Evolutionary conservation across 2,888 invertebrate genomes (phyloP), one percentile per base, ranked within the genome.

Genomic region (Drosophila tripunctata): DNA sequence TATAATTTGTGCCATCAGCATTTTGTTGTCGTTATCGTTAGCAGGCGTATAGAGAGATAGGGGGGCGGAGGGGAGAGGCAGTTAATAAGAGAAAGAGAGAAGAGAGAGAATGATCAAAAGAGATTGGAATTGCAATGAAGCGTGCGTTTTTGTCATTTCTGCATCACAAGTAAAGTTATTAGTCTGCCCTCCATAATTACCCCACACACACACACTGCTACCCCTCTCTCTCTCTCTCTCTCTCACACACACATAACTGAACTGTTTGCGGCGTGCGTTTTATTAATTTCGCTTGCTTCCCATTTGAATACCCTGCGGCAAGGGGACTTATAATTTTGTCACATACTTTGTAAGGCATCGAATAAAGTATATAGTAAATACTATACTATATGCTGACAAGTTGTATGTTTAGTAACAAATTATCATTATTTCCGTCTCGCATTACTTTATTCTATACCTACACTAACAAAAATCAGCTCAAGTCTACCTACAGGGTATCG

Each of bases 1-100:
- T 68, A 71, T 79, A 84, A 84, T 79, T 81, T 79, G 79, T 84
- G 78, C 82, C 85, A 84, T 81, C 85, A 81, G 78, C 85, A 68
- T 80, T 80, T 78, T 78, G 83, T 78, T 72, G 78, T 78, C 78
- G 78, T 78, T 78, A 78, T 77, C 81, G 76, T 81, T 87, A 84
- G 79, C 65, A 24, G 54, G 10, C n/a, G 15, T 33, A 5, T 21
- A 35, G 22, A 10, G 47, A 4, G 35, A 5, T 21, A 33, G 43
- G 14, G 48, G 50, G 14, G 12, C 14, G 17, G 7, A 8, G 2
- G 31, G 12, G 10, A 22, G 24, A 54, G 10, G 14, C 17, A 30
- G 55, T n/a, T 19, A 5, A 24, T 38, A 3, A n/a, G 30, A 4
- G 47, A 3, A n/a, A 6, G 38, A 14, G 38, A 56, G n/a, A n/a